phyloP scores from a whole-genome alignment of 2,797 vertebrate species.

The Labeo calbasu region DNA sequence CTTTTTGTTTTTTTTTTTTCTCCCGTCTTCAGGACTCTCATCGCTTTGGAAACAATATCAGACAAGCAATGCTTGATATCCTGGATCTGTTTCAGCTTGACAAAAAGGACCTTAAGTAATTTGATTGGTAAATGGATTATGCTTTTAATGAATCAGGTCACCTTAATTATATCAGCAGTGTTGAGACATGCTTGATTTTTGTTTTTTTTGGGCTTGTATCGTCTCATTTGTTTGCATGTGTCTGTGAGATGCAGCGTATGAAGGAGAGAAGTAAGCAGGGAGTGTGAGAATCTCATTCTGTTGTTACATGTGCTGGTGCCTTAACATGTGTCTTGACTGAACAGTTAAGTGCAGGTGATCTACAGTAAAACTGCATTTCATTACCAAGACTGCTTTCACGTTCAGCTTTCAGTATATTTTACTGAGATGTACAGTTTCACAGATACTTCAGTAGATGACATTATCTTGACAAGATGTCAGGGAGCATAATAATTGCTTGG shows the following conservation, averaged over 20 bases:
- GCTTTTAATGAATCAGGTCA: conserved; percentile 31
- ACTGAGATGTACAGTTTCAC: conserved; percentile 38
- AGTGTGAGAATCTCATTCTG: conserved; percentile 39
- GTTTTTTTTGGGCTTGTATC: conserved; percentile 34
- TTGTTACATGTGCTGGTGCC: conserved; percentile 39
- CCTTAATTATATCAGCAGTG: conserved; percentile 13
- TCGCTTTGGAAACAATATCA: conserved; percentile 88
- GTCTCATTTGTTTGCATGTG: conserved; percentile 37
- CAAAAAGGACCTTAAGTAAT: conserved; percentile 74
- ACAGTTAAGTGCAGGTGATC: conserved; percentile 30
- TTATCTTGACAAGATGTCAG: conserved; percentile 28
- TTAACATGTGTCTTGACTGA: conserved; percentile 62
- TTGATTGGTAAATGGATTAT: conserved; percentile 50
- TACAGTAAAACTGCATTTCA: conserved; percentile 14
- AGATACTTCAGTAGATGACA: conserved; percentile 33
- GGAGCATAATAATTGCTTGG: conserved; percentile 28
- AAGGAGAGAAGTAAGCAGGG: conserved; percentile 20
- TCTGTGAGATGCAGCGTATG: conserved; percentile 21
- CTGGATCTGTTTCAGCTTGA: conserved; percentile 80
- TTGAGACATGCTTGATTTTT: conserved; percentile 46
- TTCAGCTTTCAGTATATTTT: neutral
- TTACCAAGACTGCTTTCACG: conserved; percentile 9
- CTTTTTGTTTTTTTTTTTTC: neutral
- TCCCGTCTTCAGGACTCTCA: conserved; percentile 84
- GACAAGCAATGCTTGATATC: conserved; percentile 87